Percentiles rank a stretch among this genome's conserved stretches.
These are phyloP conservation scores for Macheiramphus alcinus DNA, from an alignment of 2,113 vertebrate genomes.

Conservation along the genomic window DNA sequence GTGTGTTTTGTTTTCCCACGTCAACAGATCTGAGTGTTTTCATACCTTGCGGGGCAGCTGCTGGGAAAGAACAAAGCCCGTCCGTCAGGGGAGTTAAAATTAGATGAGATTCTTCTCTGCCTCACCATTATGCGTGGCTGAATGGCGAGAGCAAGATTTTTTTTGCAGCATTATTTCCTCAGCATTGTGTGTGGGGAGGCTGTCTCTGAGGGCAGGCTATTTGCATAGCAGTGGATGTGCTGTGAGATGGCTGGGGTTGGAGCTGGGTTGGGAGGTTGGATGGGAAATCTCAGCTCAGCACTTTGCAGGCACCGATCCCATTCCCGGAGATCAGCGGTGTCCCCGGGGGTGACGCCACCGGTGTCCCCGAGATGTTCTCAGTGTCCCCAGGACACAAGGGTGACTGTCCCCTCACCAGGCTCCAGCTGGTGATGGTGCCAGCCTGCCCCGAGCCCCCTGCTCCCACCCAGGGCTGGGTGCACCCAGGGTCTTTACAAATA, in stretches of 20 bases:
- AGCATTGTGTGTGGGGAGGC: rapidly evolving
- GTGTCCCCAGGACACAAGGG: background rate
- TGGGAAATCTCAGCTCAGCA: background rate
- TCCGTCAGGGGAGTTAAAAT: constrained; percentile 36
- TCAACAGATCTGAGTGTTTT: constrained; percentile 44
- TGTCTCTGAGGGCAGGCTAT: background rate
- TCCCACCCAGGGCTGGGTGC: background rate
- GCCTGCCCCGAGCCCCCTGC: background rate
- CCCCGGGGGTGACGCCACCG: background rate
- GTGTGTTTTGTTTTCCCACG: constrained; percentile 35
- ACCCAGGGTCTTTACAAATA: rapidly evolving
- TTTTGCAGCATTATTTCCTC: background rate
- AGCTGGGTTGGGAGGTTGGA: background rate
- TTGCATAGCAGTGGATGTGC: background rate
- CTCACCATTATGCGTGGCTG: background rate
- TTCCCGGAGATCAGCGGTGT: background rate
- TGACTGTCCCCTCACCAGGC: rapidly evolving
- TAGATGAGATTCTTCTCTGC: constrained; percentile 20
- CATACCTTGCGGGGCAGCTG: constrained; percentile 47
- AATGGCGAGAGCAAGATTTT: background rate
- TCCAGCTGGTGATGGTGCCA: background rate
- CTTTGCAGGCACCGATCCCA: no score
- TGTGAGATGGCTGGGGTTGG: rapidly evolving
- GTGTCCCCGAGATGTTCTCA: background rate
- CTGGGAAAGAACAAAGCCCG: constrained; percentile 39